phyloP scores from a whole-genome alignment of 2,797 vertebrate species.

The Mormyrus proboscirostris region DNA sequence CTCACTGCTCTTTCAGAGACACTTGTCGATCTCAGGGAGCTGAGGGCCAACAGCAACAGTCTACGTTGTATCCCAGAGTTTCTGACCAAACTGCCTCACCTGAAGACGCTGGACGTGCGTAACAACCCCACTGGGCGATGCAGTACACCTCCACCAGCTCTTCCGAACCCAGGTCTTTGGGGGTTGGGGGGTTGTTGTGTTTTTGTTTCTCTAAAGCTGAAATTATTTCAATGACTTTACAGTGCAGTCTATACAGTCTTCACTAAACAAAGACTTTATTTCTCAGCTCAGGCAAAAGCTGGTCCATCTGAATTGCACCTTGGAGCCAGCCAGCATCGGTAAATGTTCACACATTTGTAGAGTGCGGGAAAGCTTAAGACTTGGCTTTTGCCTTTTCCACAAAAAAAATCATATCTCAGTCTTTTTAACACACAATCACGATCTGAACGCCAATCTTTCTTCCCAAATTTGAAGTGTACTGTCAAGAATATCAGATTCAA shows the following conservation, averaged over 20 bases:
- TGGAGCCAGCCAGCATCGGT: slow-evolving; percentile 59
- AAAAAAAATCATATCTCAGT: not conserved
- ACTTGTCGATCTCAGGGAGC: slow-evolving; percentile 56
- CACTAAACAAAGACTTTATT: slow-evolving; percentile 14
- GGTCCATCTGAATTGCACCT: slow-evolving; percentile 61
- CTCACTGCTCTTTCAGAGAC: slow-evolving; percentile 45
- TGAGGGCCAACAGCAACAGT: slow-evolving; percentile 61
- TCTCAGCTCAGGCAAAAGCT: slow-evolving; percentile 40
- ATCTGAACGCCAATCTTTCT: not conserved
- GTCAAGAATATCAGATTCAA: not conserved
- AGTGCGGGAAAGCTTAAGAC: not conserved
- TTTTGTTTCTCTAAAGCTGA: not conserved
- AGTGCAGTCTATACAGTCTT: not conserved
- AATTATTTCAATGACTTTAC: not conserved
- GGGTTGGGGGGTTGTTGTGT: not conserved
- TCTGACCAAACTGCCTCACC: slow-evolving; percentile 51
- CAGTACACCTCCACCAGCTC: slow-evolving; percentile 48
- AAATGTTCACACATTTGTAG: slow-evolving; percentile 9
- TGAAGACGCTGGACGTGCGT: slow-evolving; percentile 55
- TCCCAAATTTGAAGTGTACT: not conserved
- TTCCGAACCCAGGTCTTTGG: slow-evolving; percentile 41
- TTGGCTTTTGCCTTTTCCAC: not conserved
- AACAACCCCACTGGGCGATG: slow-evolving; percentile 64
- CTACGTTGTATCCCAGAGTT: slow-evolving; percentile 54
- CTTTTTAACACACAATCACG: not conserved